Conservation (phyloP, 2,888 invertebrate species). For the Cepaea hortensis region DNA sequence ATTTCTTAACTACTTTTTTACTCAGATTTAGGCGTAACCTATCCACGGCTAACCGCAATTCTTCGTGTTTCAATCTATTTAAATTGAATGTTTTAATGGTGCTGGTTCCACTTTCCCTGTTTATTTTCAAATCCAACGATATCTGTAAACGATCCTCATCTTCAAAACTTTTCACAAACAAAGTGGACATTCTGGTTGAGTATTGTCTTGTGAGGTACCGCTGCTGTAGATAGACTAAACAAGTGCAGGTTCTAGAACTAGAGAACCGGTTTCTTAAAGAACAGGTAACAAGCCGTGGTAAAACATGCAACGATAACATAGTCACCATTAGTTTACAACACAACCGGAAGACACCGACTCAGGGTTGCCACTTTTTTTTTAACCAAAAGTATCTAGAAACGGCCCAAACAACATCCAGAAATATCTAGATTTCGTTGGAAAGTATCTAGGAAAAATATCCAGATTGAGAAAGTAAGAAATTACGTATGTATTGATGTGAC, state of each 20-base stretch:
- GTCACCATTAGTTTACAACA: neutral
- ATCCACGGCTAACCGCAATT: slow-evolving; percentile 54
- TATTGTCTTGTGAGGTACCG: neutral
- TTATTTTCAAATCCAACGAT: slow-evolving; percentile 56
- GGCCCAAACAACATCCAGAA: no score
- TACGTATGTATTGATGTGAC: no score
- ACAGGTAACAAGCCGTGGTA: neutral
- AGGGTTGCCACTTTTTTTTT: no score
- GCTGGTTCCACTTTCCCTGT: slow-evolving; percentile 43
- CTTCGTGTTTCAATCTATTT: slow-evolving; percentile 60
- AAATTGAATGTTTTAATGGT: slow-evolving; percentile 59
- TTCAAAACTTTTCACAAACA: slow-evolving; percentile 56
- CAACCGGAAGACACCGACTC: neutral
- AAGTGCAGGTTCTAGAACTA: neutral
- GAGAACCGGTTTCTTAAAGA: neutral
- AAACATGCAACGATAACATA: neutral
- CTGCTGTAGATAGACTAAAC: neutral
- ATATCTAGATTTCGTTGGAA: no score
- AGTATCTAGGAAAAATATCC: no score
- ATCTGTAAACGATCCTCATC: slow-evolving; percentile 62
- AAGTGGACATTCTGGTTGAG: slow-evolving; percentile 51
- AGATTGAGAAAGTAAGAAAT: no score
- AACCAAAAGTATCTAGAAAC: no score
- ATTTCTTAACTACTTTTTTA: slow-evolving; percentile 60
- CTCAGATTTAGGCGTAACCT: slow-evolving; percentile 60